These are phyloP conservation scores for Aculops lycopersici DNA, from an alignment of 1,140 invertebrate genomes.

Conservation along the genomic window DNA sequence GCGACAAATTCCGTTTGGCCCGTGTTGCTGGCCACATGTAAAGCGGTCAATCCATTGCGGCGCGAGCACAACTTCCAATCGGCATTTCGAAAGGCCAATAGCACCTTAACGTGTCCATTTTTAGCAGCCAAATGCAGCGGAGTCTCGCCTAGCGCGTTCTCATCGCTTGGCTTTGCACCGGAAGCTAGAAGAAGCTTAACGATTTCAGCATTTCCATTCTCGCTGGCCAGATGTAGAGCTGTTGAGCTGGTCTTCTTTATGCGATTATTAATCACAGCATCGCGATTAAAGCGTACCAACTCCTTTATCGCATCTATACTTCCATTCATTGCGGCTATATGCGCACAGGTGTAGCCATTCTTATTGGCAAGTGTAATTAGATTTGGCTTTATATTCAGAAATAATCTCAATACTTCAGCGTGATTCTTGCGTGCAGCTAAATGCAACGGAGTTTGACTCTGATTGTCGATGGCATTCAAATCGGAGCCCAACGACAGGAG, in stretches of 20 bases:
- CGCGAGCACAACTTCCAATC: slow-evolving; percentile 17
- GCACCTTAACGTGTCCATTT: slow-evolving; percentile 64
- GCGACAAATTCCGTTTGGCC: slow-evolving; percentile 90
- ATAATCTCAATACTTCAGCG: slow-evolving; percentile 85
- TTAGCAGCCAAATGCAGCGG: slow-evolving; percentile 65
- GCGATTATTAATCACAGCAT: slow-evolving; percentile 67
- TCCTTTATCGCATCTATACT: slow-evolving; percentile 87
- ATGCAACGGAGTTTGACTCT: slow-evolving; percentile 24
- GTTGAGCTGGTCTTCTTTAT: slow-evolving; percentile 82
- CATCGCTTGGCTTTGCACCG: slow-evolving; percentile 75
- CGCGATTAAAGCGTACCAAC: slow-evolving; percentile 86
- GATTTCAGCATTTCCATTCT: slow-evolving; percentile 75
- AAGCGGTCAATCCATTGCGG: slow-evolving; percentile 43
- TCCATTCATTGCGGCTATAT: slow-evolving; percentile 92
- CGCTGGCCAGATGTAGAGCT: slow-evolving; percentile 75
- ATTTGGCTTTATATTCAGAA: slow-evolving; percentile 76
- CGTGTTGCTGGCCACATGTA: slow-evolving; percentile 87
- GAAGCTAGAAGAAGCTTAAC: slow-evolving; percentile 56
- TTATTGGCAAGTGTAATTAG: slow-evolving; percentile 70
- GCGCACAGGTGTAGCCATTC: slow-evolving; percentile 88
- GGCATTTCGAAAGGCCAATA: slow-evolving; percentile 56
- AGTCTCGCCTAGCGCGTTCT: slow-evolving; percentile 35
- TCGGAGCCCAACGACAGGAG: slow-evolving; percentile 73
- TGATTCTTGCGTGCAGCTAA: slow-evolving; percentile 89
- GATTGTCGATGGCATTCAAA: slow-evolving; percentile 74